Conservation (phyloP, 2,113 vertebrate genomes). For the Saccopteryx bilineata region DNA sequence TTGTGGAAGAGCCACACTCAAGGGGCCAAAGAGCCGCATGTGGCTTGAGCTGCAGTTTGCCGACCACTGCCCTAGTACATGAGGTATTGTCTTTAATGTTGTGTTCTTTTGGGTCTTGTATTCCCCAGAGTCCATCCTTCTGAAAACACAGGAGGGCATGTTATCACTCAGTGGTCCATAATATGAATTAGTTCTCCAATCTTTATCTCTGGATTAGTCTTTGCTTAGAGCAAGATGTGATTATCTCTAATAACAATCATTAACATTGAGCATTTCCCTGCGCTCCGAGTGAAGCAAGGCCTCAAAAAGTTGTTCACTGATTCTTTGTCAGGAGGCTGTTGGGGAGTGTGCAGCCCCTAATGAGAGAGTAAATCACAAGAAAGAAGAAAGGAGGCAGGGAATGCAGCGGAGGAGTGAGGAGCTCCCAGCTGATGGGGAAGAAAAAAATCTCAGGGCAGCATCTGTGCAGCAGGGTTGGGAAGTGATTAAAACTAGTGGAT, state of each 20-base stretch:
- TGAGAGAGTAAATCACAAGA: background rate
- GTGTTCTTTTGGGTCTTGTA: background rate
- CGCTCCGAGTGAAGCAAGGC: background rate
- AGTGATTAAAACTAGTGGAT: background rate
- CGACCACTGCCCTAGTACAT: background rate
- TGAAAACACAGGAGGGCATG: background rate
- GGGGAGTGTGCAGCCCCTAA: background rate
- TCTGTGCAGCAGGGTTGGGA: background rate
- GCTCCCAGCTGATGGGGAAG: background rate
- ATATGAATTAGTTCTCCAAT: constrained; percentile 22
- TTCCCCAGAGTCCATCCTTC: background rate
- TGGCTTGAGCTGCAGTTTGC: too few relatives aligned
- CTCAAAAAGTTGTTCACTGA: background rate
- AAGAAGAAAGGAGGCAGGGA: background rate
- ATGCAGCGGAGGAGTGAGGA: background rate
- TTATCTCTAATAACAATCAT: background rate
- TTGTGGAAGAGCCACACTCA: too few relatives aligned
- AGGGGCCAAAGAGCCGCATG: too few relatives aligned
- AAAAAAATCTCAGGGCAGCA: background rate
- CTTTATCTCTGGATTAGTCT: background rate
- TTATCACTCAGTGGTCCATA: background rate
- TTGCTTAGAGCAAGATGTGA: background rate
- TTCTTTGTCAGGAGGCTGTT: background rate
- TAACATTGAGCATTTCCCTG: background rate
- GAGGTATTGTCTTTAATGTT: background rate